Base-by-base conservation (phyloP, 2,113 vertebrate species). In the Stomatorhinus ivindoensis region DNA sequence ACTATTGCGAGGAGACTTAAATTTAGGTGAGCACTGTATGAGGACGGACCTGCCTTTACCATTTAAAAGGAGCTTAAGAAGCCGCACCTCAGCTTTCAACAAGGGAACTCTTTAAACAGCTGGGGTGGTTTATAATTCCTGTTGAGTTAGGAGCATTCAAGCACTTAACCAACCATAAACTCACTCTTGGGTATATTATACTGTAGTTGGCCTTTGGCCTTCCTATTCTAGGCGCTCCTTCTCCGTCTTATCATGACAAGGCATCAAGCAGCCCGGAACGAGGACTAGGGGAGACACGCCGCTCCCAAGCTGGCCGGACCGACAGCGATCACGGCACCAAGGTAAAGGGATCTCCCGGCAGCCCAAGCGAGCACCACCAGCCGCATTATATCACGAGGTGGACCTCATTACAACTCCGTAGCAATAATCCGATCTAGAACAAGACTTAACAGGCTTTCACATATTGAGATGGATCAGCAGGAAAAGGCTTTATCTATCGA, bases 201-300 rank as follows among this genome's bases (percentile, higher is more conserved):
- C 44, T 44, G 27, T 48, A 39, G 73, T 13, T 50, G 73, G 88
- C 80, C 88, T 89, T 89, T 89, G 80, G 76, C 80, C 88, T 89
- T 80, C 8, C 39, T 3, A 24, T 53, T 89, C 15, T 10, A 83
- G 44, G 76, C 44, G 50, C 39, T 24, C 48, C 27, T 53, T 35
- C 73, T 42, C 83, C 47, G 35, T 9, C 69, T 83, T 55, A 24
- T 35, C 35, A 55, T 48, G 88, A 61, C 53, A 13, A 24, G 35
- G 47, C 21, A 89, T 39, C 51, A 21, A 53, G 76, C 73, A 46
- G 50, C 48, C 24, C 2, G 11, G 73, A 24, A n/a, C 21, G 15
- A 5, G 35, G 51, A 17, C 80, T 44, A 48, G 35, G 48, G 48
- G 48, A 39, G 17, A 15, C 31, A n/a, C 10, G 4, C 27, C 11